Evolutionary conservation across 1,140 invertebrate species (phyloP).

Genomic region (Tribolium castaneum): DNA sequence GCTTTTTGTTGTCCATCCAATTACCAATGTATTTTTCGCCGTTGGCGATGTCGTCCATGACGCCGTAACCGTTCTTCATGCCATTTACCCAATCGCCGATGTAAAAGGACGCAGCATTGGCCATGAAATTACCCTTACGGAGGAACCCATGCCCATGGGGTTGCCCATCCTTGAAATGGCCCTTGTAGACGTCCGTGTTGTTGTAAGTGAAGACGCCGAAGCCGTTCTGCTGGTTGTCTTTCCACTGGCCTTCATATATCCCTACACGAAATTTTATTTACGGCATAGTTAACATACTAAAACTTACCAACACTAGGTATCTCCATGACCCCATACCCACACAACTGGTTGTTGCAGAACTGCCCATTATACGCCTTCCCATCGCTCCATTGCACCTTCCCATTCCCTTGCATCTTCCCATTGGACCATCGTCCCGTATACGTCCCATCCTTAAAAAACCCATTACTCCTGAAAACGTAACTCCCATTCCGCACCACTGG

Average conservation of each 20-base stretch:
- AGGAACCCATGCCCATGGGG: conserved; percentile 87
- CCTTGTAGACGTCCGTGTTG: conserved; percentile 81
- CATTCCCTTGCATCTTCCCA: conserved; percentile 84
- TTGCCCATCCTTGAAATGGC: conserved; percentile 85
- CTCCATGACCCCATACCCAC: conserved; percentile 80
- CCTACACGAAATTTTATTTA: conserved; percentile 58
- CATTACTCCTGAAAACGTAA: conserved; percentile 73
- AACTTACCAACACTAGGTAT: conserved; percentile 68
- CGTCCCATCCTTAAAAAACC: conserved; percentile 78
- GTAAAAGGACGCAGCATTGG: conserved; percentile 80
- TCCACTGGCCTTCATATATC: conserved; percentile 86
- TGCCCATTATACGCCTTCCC: conserved; percentile 82
- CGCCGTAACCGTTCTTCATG: conserved; percentile 84
- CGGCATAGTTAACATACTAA: no score
- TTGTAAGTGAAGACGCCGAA: conserved; percentile 79
- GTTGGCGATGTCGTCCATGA: conserved; percentile 85
- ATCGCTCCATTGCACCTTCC: conserved; percentile 84
- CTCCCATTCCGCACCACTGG: conserved; percentile 77
- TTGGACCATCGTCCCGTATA: conserved; percentile 82
- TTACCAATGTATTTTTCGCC: conserved; percentile 91
- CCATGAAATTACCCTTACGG: conserved; percentile 82
- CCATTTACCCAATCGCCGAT: conserved; percentile 87
- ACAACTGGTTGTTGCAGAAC: conserved; percentile 79
- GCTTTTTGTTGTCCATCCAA: conserved; percentile 85
- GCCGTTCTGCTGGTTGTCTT: conserved; percentile 85